Conservation (phyloP, 1,140 invertebrate genomes). For the Goniozus legneri region DNA sequence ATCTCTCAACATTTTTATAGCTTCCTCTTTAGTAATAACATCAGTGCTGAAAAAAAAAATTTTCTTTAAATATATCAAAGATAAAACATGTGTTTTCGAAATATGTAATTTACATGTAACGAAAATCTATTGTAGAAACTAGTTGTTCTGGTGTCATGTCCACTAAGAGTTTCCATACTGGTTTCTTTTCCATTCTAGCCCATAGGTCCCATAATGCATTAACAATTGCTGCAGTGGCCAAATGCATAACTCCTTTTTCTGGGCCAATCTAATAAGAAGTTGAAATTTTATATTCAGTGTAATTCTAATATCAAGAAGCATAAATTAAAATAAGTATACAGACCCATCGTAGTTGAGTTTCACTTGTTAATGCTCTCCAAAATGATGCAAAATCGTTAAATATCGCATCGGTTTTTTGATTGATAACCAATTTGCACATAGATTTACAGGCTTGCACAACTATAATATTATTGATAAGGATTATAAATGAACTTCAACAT, state of each 20-base stretch:
- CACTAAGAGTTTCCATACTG: conserved; percentile 79
- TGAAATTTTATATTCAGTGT: neutral
- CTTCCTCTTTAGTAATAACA: conserved; percentile 78
- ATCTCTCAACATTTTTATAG: conserved; percentile 67
- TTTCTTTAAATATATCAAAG: conserved; percentile 4
- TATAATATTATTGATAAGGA: conserved; percentile 35
- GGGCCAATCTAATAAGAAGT: conserved; percentile 71
- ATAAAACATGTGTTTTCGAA: conserved; percentile 2
- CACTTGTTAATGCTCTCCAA: conserved; percentile 79
- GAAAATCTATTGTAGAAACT: conserved; percentile 83
- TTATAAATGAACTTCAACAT: conserved; percentile 7
- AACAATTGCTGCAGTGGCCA: conserved; percentile 82
- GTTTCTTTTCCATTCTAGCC: conserved; percentile 79
- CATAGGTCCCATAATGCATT: conserved; percentile 92
- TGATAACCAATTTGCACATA: conserved; percentile 66
- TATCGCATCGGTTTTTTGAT: conserved; percentile 64
- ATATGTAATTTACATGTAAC: conserved; percentile 64
- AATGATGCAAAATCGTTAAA: conserved; percentile 73
- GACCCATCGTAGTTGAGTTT: conserved; percentile 89
- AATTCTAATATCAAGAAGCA: neutral
- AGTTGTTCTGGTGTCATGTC: conserved; percentile 81
- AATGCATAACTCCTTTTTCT: conserved; percentile 86
- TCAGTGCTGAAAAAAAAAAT: conserved; percentile 63
- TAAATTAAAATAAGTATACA: conserved; percentile 21
- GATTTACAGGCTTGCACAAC: conserved; percentile 73